These are phyloP conservation scores for Metopolophium dirhodum DNA, from an alignment of 1,140 invertebrate species.

Conservation along the genomic window DNA sequence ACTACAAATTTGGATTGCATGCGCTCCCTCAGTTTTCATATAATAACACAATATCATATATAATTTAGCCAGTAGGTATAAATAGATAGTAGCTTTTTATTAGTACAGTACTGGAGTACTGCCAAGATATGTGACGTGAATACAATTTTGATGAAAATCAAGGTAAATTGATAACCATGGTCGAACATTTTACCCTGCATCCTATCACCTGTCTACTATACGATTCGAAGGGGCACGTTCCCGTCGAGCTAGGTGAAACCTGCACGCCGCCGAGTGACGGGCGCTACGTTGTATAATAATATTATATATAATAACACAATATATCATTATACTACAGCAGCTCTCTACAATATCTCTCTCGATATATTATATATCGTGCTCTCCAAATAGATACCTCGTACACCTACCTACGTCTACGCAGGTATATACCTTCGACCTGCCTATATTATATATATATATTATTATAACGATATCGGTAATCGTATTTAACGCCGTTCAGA, in stretches of 20 bases:
- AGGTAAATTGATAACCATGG: not conserved
- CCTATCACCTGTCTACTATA: not conserved
- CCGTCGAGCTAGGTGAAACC: not conserved
- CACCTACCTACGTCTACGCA: not conserved
- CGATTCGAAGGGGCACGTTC: not conserved
- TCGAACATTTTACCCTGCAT: not conserved
- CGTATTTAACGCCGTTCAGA: slow-evolving; percentile 29
- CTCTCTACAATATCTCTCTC: not conserved
- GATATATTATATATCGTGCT: not conserved
- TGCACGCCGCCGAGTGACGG: not conserved
- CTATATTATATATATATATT: not conserved
- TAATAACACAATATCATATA: not conserved
- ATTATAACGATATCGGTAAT: slow-evolving; percentile 10
- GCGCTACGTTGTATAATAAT: not conserved
- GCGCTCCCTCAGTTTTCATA: too few relatives aligned
- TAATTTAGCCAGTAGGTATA: too few relatives aligned
- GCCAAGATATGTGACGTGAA: not conserved
- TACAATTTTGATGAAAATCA: not conserved
- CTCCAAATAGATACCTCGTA: not conserved
- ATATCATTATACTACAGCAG: not conserved
- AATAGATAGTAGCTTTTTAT: not conserved
- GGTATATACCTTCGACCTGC: not conserved
- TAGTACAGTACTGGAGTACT: not conserved
- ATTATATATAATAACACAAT: not conserved
- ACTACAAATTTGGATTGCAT: not conserved